phyloP scores from a whole-genome alignment of 2,888 invertebrate species.

The Gasteruption jaculator region DNA sequence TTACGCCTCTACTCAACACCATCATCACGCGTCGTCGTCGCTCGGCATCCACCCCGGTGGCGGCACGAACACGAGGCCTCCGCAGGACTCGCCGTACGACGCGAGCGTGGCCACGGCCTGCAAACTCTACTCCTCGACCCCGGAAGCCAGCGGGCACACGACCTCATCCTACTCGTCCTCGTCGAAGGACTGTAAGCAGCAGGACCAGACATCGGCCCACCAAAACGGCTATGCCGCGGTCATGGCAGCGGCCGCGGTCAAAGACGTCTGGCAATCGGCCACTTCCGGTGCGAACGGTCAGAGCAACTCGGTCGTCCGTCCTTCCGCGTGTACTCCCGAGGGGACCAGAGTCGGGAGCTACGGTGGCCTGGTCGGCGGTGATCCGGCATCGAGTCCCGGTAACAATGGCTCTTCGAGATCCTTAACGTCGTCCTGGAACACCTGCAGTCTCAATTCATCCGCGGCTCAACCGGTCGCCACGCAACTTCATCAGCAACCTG shows the following conservation, averaged over 20 bases:
- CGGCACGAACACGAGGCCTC: slow-evolving; percentile 72
- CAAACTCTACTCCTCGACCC: slow-evolving; percentile 71
- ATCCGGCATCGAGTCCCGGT: slow-evolving; percentile 72
- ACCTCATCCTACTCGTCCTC: slow-evolving; percentile 56
- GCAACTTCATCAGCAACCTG: slow-evolving; percentile 81
- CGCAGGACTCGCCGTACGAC: slow-evolving; percentile 89
- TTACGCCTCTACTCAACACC: slow-evolving; percentile 67
- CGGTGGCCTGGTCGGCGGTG: slow-evolving; percentile 71
- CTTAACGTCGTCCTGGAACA: slow-evolving; percentile 79
- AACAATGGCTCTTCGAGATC: slow-evolving; percentile 58
- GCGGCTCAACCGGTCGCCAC: slow-evolving; percentile 74
- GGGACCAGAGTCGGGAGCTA: slow-evolving; percentile 72
- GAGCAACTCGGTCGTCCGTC: slow-evolving; percentile 62
- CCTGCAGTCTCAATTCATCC: slow-evolving; percentile 79
- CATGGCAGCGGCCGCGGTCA: slow-evolving; percentile 63
- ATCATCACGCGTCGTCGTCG: slow-evolving; percentile 61
- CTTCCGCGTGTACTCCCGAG: slow-evolving; percentile 87
- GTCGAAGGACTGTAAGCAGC: slow-evolving; percentile 74
- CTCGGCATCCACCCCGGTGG: slow-evolving; percentile 59
- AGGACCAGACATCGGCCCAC: slow-evolving; percentile 52
- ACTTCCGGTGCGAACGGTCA: slow-evolving; percentile 65
- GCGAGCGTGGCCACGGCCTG: slow-evolving; percentile 85
- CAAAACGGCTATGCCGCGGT: slow-evolving; percentile 66
- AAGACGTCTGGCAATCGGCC: slow-evolving; percentile 68
- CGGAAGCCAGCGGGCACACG: slow-evolving; percentile 59